Base-by-base conservation (phyloP, 1,140 invertebrate species). In the Argopecten irradians region DNA sequence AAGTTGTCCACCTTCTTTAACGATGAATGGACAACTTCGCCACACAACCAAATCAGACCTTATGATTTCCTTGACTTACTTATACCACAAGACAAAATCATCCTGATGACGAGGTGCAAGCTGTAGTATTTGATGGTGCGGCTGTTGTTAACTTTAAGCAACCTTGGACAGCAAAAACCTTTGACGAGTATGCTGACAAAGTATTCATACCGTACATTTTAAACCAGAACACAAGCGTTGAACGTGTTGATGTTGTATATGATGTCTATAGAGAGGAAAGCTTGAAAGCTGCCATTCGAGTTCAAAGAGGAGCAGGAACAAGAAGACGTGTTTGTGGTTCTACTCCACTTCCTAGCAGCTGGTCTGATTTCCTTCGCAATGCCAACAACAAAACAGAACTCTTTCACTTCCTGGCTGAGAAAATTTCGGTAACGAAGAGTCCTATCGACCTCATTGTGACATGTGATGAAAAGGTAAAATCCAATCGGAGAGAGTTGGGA, bases 81-180 rank as follows among this genome's bases (percentile, higher is more conserved):
- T 39, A 5, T 13, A 39, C 36, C 5, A 39, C 5, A 39, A 39
- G 36, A 39, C 5, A 39, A 39, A 13, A 39, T 39, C 36, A 39
- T 39, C 36, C 36, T 39, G 36, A 39, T 39, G 5, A 46, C 87
- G 34, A 33, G 88, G 34, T 46, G 13, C 22, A 88, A 1, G n/a
- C 86, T 87, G 36, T 86, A 41, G 46, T 91, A 34, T n/a, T 92
- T 89, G 92, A 90, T 92, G 87, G 86, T n/a, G 55, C 86, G 82
- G 88, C 82, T 83, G 82, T 92, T 43, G 87, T 89, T 22, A 90
- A 90, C 86, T 89, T 90, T 85, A 82, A 91, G 71, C 34, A 91
- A 36, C 87, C 90, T 84, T 22, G 34, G 46, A 34, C 36, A 35
- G 33, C 14, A 34, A 83, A 86, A 86, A 90, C 92, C 41, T 91